phyloP scores from a whole-genome alignment of 53 echinoderm and acorn worm species.

The Arbacia lixula region DNA sequence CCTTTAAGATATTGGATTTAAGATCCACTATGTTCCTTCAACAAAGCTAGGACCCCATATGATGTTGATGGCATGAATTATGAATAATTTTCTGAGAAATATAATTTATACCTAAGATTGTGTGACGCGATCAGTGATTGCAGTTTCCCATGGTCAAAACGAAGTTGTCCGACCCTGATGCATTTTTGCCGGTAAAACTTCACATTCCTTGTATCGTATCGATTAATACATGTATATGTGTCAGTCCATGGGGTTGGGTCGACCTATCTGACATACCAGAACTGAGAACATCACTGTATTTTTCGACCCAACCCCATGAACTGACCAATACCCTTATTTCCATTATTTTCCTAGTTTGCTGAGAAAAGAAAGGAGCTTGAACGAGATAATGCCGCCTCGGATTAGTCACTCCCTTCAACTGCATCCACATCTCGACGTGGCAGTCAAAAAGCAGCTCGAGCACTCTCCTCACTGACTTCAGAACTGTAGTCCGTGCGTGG shows the following conservation, averaged over 20 bases:
- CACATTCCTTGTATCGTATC: background rate
- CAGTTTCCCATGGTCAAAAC: background rate
- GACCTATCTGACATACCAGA: too few species aligned
- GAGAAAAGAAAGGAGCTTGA: constrained; percentile 40
- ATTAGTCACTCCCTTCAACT: constrained; percentile 28
- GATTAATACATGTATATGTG: background rate
- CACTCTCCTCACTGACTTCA: constrained; percentile 36
- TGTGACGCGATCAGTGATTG: too few species aligned
- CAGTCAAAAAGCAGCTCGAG: constrained; percentile 37
- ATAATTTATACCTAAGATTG: too few species aligned
- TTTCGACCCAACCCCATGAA: background rate
- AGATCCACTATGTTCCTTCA: constrained; percentile 13
- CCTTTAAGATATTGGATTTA: background rate
- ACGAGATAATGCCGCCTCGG: constrained; percentile 17
- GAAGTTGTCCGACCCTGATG: background rate
- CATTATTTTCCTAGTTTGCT: constrained; percentile 31
- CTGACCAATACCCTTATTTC: background rate
- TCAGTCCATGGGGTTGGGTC: too few species aligned
- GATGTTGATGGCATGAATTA: too few species aligned
- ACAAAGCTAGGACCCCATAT: too few species aligned
- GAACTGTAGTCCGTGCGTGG: constrained; percentile 51
- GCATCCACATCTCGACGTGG: constrained; percentile 35
- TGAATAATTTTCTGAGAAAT: too few species aligned
- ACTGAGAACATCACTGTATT: too few species aligned
- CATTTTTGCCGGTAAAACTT: background rate